Percentiles rank a stretch among this genome's conserved stretches.
Evolutionary conservation across 2,797 vertebrate species (phyloP).

Genomic region (Betta splendens): DNA sequence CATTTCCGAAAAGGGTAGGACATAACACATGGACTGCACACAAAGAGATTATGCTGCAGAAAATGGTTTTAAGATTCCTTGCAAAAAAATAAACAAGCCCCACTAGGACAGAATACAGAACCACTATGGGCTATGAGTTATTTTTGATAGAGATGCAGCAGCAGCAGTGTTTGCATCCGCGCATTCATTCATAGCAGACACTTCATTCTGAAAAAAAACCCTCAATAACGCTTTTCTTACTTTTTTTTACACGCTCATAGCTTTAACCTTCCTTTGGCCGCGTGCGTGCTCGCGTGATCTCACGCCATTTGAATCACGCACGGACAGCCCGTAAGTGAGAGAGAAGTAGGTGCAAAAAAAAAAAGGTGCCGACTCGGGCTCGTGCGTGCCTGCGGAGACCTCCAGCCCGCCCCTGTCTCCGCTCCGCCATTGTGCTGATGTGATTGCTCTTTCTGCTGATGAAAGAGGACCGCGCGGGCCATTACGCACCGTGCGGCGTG

Average conservation of each 20-base stretch:
- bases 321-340: constrained; percentile 2
- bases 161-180: too few relatives aligned
- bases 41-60: constrained; percentile 19
- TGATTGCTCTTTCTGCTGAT: constrained; percentile 64
- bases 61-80: not conserved
- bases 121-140: not conserved
- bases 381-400: constrained; percentile 51
- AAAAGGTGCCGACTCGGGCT: constrained; percentile 17
- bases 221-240: too few relatives aligned
- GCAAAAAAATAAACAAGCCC: too few relatives aligned
- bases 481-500: constrained; percentile 62
- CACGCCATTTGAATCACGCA: constrained; percentile 1
- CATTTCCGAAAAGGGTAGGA: constrained; percentile 44
- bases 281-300: too few relatives aligned
- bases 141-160: too few relatives aligned
- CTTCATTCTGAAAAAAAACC: too few relatives aligned
- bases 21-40: constrained; percentile 12
- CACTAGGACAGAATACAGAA: constrained; percentile 1
- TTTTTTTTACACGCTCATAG: not conserved
- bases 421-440: constrained; percentile 53
- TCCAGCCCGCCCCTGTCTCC: constrained; percentile 47
- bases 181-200: too few relatives aligned
- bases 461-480: constrained; percentile 58
- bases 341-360: constrained; percentile 9
- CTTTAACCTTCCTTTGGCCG: not conserved